Percentiles rank a stretch among this genome's conserved stretches.
phyloP scores from a whole-genome alignment of 2,888 invertebrate genomes.

The Metacarcinus magister region DNA sequence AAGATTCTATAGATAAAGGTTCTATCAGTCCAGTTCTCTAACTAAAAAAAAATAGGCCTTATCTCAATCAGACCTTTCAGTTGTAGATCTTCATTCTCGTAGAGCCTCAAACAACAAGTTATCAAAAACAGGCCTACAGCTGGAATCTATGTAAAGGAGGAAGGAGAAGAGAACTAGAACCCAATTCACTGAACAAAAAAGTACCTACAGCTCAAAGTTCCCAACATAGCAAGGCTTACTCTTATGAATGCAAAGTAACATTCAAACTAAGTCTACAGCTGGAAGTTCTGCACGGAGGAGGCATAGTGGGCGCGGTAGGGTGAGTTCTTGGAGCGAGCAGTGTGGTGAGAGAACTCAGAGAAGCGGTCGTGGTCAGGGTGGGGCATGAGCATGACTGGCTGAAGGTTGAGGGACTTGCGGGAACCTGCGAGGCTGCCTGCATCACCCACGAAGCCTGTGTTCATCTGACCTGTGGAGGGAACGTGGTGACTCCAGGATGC shows the following conservation, averaged over 20 bases:
- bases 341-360: slow-evolving; percentile 91
- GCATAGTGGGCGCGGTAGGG: slow-evolving; percentile 80
- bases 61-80: too few relatives aligned
- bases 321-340: slow-evolving; percentile 86
- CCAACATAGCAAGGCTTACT: background rate
- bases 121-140: too few relatives aligned
- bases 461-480: slow-evolving; percentile 90
- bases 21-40: too few relatives aligned
- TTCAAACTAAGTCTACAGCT: slow-evolving; percentile 61
- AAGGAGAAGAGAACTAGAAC: too few relatives aligned
- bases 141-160: too few relatives aligned
- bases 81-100: too few relatives aligned
- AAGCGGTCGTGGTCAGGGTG: slow-evolving; percentile 90
- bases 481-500: background rate
- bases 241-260: too few relatives aligned
- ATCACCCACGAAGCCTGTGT: slow-evolving; percentile 94
- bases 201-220: background rate
- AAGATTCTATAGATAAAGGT: too few relatives aligned
- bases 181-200: background rate
- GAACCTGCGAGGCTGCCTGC: slow-evolving; percentile 93
- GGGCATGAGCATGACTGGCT: slow-evolving; percentile 93
- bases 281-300: slow-evolving; percentile 80
- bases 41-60: too few relatives aligned
- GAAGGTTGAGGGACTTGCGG: slow-evolving; percentile 93
- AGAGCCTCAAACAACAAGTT: too few relatives aligned